A percentile compares a stretch with the other conserved stretches of the same genome.
Evolutionary conservation across 2,888 invertebrate genomes (phyloP).

Genomic region (Atherix ibis): DNA sequence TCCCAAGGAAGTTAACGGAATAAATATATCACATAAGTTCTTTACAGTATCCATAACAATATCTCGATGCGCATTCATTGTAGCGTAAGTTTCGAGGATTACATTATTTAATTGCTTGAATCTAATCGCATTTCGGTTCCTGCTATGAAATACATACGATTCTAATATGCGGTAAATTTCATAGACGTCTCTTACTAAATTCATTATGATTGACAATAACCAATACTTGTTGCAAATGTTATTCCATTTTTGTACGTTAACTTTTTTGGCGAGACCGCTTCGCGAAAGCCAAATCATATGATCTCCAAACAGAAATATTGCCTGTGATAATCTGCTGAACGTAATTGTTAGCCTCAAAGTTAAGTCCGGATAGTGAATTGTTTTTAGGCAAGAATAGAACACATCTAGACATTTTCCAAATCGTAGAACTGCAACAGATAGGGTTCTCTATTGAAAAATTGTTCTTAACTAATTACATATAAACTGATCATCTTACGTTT

Average conservation of each 20-base stretch:
- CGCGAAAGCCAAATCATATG: constrained; percentile 75
- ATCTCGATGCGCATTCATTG: constrained; percentile 37
- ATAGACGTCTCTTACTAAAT: constrained; percentile 67
- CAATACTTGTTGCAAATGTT: constrained; percentile 64
- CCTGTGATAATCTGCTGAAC: constrained; percentile 61
- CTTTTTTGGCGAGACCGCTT: constrained; percentile 45
- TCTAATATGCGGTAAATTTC: constrained; percentile 55
- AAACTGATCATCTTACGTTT: constrained; percentile 46
- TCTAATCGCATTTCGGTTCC: constrained; percentile 16
- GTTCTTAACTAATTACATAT: not conserved
- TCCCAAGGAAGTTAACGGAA: constrained; percentile 69
- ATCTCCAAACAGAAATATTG: constrained; percentile 67
- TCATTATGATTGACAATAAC: constrained; percentile 66
- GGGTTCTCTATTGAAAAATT: not conserved
- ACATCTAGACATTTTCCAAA: constrained; percentile 74
- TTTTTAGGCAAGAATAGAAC: constrained; percentile 55
- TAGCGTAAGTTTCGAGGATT: constrained; percentile 19
- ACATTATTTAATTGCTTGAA: constrained; percentile 14
- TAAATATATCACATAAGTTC: constrained; percentile 74
- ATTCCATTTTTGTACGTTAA: constrained; percentile 63
- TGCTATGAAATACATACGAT: constrained; percentile 21
- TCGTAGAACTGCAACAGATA: constrained; percentile 53
- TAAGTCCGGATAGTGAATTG: constrained; percentile 55
- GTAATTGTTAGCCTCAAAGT: constrained; percentile 55
- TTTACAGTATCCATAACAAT: constrained; percentile 69